These are phyloP conservation scores for Circaetus gallicus DNA, from an alignment of 2,113 vertebrate genomes.

Conservation along the genomic window DNA sequence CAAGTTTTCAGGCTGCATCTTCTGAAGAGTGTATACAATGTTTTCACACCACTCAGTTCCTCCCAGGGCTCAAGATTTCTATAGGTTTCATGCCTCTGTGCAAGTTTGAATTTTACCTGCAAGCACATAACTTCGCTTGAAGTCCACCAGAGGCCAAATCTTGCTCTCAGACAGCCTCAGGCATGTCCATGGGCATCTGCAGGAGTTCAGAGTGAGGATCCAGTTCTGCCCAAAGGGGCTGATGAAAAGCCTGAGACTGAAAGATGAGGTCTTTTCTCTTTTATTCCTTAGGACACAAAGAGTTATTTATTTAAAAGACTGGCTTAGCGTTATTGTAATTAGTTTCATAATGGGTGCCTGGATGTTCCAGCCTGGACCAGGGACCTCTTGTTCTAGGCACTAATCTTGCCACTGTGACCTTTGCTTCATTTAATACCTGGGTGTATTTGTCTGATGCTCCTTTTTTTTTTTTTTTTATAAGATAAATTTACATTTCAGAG, in stretches of 20 bases:
- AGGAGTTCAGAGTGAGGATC: not conserved
- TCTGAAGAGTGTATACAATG: not conserved
- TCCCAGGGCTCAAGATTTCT: not conserved
- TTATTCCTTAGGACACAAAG: conserved; percentile 39
- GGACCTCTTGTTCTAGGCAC: not conserved
- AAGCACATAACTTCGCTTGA: not conserved
- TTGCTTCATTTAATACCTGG: conserved; percentile 36
- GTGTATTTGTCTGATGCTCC: not conserved
- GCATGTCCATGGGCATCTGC: not conserved
- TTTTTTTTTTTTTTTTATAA: not conserved
- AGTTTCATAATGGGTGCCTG: conserved; percentile 43
- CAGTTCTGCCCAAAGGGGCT: not conserved
- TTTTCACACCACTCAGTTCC: not conserved
- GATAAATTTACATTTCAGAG: conserved; percentile 56
- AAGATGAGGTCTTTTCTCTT: conserved; percentile 19
- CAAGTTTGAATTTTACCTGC: not conserved
- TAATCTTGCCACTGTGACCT: conserved; percentile 8
- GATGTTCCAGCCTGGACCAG: not conserved
- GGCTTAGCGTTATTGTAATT: conserved; percentile 1
- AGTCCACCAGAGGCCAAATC: not conserved
- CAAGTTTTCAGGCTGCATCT: not conserved
- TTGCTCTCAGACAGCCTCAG: not conserved
- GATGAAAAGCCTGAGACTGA: not conserved
- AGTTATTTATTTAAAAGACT: conserved; percentile 44
- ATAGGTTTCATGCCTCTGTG: not conserved